Percentiles rank a stretch among this genome's conserved stretches.
Conservation (phyloP, 2,888 invertebrate species). For the Lypha dubia region DNA sequence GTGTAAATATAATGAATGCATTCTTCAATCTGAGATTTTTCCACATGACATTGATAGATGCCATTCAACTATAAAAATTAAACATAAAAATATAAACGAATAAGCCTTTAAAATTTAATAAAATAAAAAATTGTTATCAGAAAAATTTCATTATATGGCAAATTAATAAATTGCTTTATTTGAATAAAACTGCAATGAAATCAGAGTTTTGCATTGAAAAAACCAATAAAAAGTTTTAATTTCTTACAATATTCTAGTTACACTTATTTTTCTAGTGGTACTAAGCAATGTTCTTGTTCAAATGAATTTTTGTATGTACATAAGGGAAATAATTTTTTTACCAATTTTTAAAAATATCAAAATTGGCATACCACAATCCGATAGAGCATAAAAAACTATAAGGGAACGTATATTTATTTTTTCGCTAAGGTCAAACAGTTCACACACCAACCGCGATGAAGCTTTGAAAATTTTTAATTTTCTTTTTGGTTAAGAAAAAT, state of each 20-base stretch:
- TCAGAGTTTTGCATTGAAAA: slow-evolving; percentile 5
- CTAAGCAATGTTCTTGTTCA: background rate
- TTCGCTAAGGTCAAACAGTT: no score
- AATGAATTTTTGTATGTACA: background rate
- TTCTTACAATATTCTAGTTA: background rate
- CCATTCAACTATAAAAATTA: slow-evolving; percentile 38
- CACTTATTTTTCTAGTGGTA: background rate
- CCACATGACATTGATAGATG: slow-evolving; percentile 35
- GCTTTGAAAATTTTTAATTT: no score
- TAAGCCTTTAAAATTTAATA: slow-evolving; percentile 24
- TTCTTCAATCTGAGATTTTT: slow-evolving; percentile 4
- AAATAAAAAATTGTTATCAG: slow-evolving; percentile 35
- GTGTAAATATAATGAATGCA: slow-evolving; percentile 4
- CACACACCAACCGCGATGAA: no score
- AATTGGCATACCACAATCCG: no score
- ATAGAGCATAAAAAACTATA: no score
- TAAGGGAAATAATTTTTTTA: no score
- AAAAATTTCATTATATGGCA: slow-evolving; percentile 1
- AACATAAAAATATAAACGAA: slow-evolving; percentile 3
- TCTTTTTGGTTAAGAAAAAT: no score
- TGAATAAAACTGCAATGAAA: background rate
- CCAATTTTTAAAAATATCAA: no score
- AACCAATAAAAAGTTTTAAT: background rate
- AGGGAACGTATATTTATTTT: no score
- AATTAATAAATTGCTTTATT: slow-evolving; percentile 22